Evolutionary conservation across 2,888 invertebrate species (phyloP).

Genomic region (Caradrina kadenii): DNA sequence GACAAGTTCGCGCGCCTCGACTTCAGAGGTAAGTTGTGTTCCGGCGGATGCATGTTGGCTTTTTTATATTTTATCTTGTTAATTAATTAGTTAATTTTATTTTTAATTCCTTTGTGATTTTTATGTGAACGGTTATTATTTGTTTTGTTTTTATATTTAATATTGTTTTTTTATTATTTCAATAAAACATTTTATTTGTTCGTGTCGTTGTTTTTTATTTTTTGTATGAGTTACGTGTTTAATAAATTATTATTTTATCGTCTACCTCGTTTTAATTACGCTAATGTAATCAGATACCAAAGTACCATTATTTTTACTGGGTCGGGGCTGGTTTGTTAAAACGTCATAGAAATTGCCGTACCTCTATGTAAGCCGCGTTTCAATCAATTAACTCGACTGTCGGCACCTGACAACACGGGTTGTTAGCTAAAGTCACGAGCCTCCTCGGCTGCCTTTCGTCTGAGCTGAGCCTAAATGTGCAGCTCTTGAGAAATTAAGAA

Average conservation of each 20-base stretch:
- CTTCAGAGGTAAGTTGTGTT: constrained; percentile 93
- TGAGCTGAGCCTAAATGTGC: too few species aligned
- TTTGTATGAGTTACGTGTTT: constrained; percentile 3
- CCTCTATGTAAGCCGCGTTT: neutral
- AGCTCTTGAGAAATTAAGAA: too few species aligned
- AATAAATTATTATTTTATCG: constrained; percentile 18
- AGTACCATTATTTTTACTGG: constrained; percentile 19
- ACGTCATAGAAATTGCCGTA: constrained; percentile 8
- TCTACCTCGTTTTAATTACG: constrained; percentile 47
- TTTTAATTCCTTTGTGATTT: neutral
- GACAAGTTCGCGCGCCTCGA: constrained; percentile 93
- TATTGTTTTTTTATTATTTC: constrained; percentile 1
- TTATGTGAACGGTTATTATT: neutral
- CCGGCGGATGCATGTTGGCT: neutral
- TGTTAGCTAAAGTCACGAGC: too few species aligned
- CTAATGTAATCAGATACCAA: constrained; percentile 39
- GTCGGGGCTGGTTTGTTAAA: constrained; percentile 26
- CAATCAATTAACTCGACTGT: constrained; percentile 11
- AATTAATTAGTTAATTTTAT: neutral
- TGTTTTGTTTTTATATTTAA: neutral
- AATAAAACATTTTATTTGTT: neutral
- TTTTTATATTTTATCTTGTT: neutral
- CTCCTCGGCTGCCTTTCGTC: too few species aligned
- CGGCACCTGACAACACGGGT: neutral
- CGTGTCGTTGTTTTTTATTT: neutral